A percentile compares a stretch with the other conserved stretches of the same genome.
Evolutionary conservation across 1,140 invertebrate genomes (phyloP).

Genomic region (Diabrotica undecimpunctata): DNA sequence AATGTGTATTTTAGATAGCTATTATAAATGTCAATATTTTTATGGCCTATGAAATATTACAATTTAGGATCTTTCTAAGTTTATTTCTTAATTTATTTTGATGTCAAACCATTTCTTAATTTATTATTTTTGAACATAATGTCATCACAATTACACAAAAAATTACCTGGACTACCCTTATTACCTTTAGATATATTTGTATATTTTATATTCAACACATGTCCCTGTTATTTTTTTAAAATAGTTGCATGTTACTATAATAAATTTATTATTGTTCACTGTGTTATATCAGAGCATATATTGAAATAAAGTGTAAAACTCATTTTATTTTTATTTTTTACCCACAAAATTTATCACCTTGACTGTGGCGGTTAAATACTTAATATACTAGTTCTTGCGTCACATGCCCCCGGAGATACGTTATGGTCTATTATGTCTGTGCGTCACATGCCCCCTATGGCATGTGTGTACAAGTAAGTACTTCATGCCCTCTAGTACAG

Average conservation of each 20-base stretch:
- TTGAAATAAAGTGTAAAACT: conserved; percentile 28
- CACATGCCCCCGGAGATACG: too few relatives aligned
- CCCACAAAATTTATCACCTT: too few relatives aligned
- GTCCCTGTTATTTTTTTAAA: conserved; percentile 28
- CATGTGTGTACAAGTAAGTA: too few relatives aligned
- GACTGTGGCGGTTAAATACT: too few relatives aligned
- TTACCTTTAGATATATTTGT: conserved; percentile 15
- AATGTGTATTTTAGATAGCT: conserved; percentile 22
- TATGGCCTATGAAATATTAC: conserved; percentile 14
- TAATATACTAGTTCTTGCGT: too few relatives aligned
- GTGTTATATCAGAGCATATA: conserved; percentile 33
- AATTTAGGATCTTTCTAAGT: conserved; percentile 5
- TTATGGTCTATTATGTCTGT: too few relatives aligned
- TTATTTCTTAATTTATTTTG: conserved; percentile 23
- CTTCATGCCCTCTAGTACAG: too few relatives aligned
- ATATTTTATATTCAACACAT: conserved; percentile 25
- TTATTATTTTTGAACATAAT: conserved; percentile 18
- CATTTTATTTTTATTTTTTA: conserved; percentile 2
- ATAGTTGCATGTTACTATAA: conserved; percentile 34
- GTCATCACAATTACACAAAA: conserved; percentile 12
- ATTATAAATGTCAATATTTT: conserved; percentile 25
- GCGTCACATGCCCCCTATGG: too few relatives aligned
- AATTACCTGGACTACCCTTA: conserved; percentile 4
- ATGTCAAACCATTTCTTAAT: conserved; percentile 18
- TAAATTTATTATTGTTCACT: conserved; percentile 35